phyloP scores from a whole-genome alignment of 2,888 invertebrate genomes.

The Noctua fimbriata region DNA sequence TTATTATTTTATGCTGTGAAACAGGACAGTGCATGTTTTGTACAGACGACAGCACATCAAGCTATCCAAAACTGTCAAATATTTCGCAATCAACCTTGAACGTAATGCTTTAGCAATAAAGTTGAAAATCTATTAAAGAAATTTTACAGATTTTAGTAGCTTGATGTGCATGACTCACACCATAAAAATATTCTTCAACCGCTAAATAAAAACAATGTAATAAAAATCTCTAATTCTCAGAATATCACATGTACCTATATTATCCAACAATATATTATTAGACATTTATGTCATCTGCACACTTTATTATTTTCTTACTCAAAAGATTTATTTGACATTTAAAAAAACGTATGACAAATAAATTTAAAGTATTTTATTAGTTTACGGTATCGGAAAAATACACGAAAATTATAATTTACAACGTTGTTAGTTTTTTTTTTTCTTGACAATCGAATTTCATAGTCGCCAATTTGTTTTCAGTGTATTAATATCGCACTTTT shows the following conservation, averaged over 20 bases:
- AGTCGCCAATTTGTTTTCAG: conserved; percentile 57
- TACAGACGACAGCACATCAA: too few relatives aligned
- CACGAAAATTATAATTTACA: conserved; percentile 67
- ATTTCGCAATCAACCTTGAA: too few relatives aligned
- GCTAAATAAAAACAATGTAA: conserved; percentile 36
- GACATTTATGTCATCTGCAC: conserved; percentile 27
- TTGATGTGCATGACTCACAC: conserved; percentile 9
- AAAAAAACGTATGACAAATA: conserved; percentile 49
- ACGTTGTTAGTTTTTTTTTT: conserved; percentile 53
- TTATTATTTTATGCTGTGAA: not conserved
- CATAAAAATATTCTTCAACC: conserved; percentile 4
- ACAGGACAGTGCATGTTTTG: not conserved
- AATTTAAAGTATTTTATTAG: conserved; percentile 60
- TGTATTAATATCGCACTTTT: conserved; percentile 28
- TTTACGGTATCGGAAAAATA: conserved; percentile 61
- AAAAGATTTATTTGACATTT: conserved; percentile 63
- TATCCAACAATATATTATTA: conserved; percentile 10
- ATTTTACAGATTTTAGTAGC: too few relatives aligned
- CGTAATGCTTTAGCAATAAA: too few relatives aligned
- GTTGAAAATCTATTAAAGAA: too few relatives aligned
- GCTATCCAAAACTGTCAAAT: too few relatives aligned
- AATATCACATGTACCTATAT: conserved; percentile 20
- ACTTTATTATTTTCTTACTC: conserved; percentile 44
- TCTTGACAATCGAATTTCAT: conserved; percentile 47
- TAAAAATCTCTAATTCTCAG: conserved; percentile 48